phyloP scores from a whole-genome alignment of 2,113 vertebrate genomes.

The Neotragus moschatus region DNA sequence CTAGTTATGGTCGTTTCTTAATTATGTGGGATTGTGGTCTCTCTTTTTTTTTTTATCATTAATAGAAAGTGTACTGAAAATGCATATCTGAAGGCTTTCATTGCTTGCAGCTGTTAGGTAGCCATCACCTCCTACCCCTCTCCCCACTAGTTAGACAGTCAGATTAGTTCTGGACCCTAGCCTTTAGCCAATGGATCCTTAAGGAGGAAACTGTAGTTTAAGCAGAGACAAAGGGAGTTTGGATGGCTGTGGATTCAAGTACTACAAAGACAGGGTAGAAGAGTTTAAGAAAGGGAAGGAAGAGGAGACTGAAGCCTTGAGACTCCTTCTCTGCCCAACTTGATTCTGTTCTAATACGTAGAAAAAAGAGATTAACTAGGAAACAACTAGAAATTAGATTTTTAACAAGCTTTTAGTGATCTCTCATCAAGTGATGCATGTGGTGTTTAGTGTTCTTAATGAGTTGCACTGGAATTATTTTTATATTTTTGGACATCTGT shows the following conservation, averaged over 20 bases:
- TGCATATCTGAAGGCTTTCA: not conserved
- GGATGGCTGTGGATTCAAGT: not conserved
- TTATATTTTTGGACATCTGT: conserved; percentile 61
- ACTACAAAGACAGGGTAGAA: not conserved
- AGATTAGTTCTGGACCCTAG: not conserved
- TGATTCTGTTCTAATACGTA: not conserved
- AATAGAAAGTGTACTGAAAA: not conserved
- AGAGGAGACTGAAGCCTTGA: not conserved
- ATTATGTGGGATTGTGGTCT: not conserved
- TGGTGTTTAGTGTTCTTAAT: conserved; percentile 49
- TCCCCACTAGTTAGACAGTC: not conserved
- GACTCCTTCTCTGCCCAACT: not conserved
- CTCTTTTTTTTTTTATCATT: not conserved
- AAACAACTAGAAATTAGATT: conserved; percentile 28
- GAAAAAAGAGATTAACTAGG: not conserved
- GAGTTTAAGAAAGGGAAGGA: not conserved
- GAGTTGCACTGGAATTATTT: conserved; percentile 60
- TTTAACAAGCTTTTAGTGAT: conserved; percentile 53
- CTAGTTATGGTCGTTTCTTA: not conserved
- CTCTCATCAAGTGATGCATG: conserved; percentile 40
- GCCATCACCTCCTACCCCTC: not conserved
- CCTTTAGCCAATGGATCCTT: not conserved
- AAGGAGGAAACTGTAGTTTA: not conserved
- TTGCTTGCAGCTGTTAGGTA: not conserved
- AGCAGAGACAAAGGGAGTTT: not conserved